These are phyloP conservation scores for Xyliphius kryptos DNA, from an alignment of 2,113 vertebrate species.

Conservation along the genomic window DNA sequence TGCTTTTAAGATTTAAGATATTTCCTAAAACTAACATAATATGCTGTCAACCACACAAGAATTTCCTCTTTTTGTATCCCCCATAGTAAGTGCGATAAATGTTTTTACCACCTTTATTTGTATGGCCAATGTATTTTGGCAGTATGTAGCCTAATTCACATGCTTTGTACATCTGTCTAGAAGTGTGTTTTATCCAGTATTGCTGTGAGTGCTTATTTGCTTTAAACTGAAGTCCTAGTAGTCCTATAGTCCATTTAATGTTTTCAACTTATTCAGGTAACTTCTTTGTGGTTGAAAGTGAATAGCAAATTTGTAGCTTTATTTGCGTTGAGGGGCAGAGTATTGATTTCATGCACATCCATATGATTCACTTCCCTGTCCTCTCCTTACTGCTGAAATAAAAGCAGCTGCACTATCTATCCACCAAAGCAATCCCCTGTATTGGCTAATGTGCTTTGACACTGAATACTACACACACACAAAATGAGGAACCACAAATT, in stretches of 20 bases:
- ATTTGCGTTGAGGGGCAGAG: constrained; percentile 20
- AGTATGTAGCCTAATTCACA: too few relatives aligned
- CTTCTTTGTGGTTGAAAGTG: constrained; percentile 19
- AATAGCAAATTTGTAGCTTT: constrained; percentile 11
- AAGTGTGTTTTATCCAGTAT: background rate
- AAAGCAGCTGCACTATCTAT: constrained; percentile 25
- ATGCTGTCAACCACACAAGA: too few relatives aligned
- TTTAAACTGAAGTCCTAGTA: background rate
- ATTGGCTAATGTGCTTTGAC: constrained; percentile 60
- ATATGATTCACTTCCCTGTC: constrained; percentile 10
- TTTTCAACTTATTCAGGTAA: constrained; percentile 4
- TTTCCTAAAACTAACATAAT: too few relatives aligned
- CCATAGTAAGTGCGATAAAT: too few relatives aligned
- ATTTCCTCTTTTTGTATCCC: too few relatives aligned
- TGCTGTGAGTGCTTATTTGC: too few relatives aligned
- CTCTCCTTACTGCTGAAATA: constrained; percentile 19
- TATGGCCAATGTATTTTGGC: too few relatives aligned
- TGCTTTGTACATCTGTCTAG: too few relatives aligned
- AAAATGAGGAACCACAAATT: constrained; percentile 71
- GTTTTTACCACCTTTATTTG: too few relatives aligned
- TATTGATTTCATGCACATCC: constrained; percentile 28
- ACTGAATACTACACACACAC: constrained; percentile 66
- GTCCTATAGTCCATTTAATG: background rate
- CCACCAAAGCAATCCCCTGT: constrained; percentile 52
- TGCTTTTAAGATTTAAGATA: too few relatives aligned